Evolutionary conservation across 2,888 invertebrate species (phyloP).

Genomic region (Aricia artaxerxes): DNA sequence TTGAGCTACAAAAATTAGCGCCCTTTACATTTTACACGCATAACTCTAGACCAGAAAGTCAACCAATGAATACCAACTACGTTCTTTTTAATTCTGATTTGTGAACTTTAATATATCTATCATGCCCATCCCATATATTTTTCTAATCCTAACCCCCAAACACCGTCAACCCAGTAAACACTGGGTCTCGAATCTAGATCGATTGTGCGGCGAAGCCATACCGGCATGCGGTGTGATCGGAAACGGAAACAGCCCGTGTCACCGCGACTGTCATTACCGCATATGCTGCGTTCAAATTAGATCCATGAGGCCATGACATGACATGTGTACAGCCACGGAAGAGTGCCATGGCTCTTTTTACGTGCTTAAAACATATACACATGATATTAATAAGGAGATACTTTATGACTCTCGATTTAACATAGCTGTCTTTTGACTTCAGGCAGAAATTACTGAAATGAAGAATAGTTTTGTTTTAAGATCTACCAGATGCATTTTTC

Average conservation of each 20-base stretch:
- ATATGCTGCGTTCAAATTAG: background rate
- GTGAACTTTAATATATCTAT: too few species aligned
- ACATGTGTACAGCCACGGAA: background rate
- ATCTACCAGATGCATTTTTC: too few species aligned
- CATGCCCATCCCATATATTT: background rate
- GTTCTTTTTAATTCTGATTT: too few species aligned
- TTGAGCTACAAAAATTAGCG: too few species aligned
- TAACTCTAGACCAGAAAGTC: background rate
- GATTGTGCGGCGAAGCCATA: background rate
- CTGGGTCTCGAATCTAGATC: background rate
- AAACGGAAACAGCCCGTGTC: background rate
- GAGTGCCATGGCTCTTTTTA: background rate
- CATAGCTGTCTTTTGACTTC: too few species aligned
- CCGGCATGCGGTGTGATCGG: slow-evolving; percentile 13
- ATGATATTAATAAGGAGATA: background rate
- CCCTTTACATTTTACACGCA: too few species aligned
- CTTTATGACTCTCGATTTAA: too few species aligned
- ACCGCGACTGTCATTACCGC: slow-evolving; percentile 9
- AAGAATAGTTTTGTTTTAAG: too few species aligned
- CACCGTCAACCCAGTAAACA: background rate
- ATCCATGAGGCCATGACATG: background rate
- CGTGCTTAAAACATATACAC: background rate
- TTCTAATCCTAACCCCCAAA: background rate
- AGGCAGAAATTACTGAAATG: too few species aligned
- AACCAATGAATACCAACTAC: too few species aligned